Evolutionary conservation across 1,140 invertebrate genomes (phyloP).

Genomic region (Philaenus spumarius): DNA sequence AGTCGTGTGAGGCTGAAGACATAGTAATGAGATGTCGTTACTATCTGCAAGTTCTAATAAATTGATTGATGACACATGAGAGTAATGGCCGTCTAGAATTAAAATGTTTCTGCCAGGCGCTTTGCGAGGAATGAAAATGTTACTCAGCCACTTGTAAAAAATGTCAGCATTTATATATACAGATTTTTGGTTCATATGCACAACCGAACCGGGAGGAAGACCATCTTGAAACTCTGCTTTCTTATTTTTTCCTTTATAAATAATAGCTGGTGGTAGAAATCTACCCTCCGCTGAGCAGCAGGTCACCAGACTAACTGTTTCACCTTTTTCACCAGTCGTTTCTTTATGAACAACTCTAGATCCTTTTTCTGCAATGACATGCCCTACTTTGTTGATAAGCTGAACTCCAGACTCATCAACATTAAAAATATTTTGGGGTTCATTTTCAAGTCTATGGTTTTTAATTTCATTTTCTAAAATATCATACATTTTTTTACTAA

Average conservation of each 20-base stretch:
- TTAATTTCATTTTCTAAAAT: too few relatives aligned
- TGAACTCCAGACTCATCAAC: too few relatives aligned
- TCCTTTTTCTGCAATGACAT: too few relatives aligned
- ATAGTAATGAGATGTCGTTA: constrained; percentile 37
- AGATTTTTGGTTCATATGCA: constrained; percentile 34
- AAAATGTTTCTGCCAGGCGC: constrained; percentile 37
- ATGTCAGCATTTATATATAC: constrained; percentile 15
- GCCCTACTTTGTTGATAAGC: too few relatives aligned
- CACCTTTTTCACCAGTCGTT: too few relatives aligned
- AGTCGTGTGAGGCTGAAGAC: constrained; percentile 38
- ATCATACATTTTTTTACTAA: too few relatives aligned
- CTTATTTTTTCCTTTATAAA: constrained; percentile 37
- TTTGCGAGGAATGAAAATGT: too few relatives aligned
- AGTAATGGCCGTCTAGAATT: constrained; percentile 39
- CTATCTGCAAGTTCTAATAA: constrained; percentile 30
- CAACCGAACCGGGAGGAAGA: constrained; percentile 37
- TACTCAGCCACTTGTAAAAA: neutral
- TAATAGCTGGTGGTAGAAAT: constrained; percentile 29
- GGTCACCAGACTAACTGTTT: too few relatives aligned
- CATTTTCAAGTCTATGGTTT: too few relatives aligned
- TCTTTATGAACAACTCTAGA: too few relatives aligned
- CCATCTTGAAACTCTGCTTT: constrained; percentile 36
- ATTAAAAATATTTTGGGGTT: too few relatives aligned
- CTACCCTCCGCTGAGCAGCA: too few relatives aligned
- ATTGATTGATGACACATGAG: constrained; percentile 30